These are phyloP conservation scores for Scaptomyza tumidula DNA, from an alignment of 2,888 invertebrate species.

Conservation along the genomic window DNA sequence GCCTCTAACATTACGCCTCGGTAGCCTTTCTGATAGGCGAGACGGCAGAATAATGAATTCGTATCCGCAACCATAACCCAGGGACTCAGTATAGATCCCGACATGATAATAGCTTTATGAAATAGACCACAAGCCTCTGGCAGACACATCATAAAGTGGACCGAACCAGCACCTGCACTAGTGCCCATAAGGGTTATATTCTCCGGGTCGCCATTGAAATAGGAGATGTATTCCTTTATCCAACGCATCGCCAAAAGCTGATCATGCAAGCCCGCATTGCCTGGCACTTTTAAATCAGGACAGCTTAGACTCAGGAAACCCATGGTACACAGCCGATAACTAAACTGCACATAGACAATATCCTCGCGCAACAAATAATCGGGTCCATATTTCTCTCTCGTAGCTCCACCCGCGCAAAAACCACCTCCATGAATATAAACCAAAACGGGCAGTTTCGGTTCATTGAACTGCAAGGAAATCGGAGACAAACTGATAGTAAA, in stretches of 20 bases:
- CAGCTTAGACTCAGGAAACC: slow-evolving; percentile 85
- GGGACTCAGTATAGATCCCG: slow-evolving; percentile 75
- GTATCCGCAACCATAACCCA: slow-evolving; percentile 73
- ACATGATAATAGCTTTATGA: slow-evolving; percentile 82
- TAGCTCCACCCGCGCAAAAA: slow-evolving; percentile 83
- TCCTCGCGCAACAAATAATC: slow-evolving; percentile 85
- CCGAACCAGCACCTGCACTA: slow-evolving; percentile 85
- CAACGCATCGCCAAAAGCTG: slow-evolving; percentile 85
- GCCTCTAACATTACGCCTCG: slow-evolving; percentile 73
- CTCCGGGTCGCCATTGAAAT: slow-evolving; percentile 85
- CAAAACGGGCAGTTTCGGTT: slow-evolving; percentile 81
- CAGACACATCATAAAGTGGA: slow-evolving; percentile 85
- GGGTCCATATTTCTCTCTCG: slow-evolving; percentile 81
- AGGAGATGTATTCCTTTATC: slow-evolving; percentile 84
- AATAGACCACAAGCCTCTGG: slow-evolving; percentile 84
- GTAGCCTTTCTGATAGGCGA: slow-evolving; percentile 80
- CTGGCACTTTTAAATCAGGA: slow-evolving; percentile 84
- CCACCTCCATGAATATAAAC: slow-evolving; percentile 85
- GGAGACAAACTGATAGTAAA: too few species aligned
- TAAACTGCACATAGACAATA: slow-evolving; percentile 84
- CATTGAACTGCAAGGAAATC: slow-evolving; percentile 46
- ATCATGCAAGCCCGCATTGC: slow-evolving; percentile 86
- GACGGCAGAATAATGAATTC: slow-evolving; percentile 58
- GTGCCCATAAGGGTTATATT: slow-evolving; percentile 86
- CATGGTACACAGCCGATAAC: slow-evolving; percentile 85